phyloP scores from a whole-genome alignment of 2,888 invertebrate species.

The Nemurella pictetii region DNA sequence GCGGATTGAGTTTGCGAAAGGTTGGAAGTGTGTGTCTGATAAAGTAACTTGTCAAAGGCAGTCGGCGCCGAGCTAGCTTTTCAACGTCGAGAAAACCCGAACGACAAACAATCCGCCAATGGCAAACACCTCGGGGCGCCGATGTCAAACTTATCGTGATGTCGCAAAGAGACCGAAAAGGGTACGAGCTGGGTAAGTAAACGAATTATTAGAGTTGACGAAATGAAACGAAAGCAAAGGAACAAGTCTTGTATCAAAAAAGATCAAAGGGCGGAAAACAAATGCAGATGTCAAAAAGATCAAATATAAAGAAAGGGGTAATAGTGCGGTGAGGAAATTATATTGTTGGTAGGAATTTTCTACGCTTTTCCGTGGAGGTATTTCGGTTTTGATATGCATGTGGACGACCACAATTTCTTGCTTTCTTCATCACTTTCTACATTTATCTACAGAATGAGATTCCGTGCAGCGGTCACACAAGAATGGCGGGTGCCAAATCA shows the following conservation, averaged over 20 bases:
- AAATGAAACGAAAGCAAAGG: not conserved
- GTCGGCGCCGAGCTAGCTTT: not conserved
- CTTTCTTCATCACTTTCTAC: no score
- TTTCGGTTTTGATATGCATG: no score
- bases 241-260: not conserved
- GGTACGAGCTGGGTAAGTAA: not conserved
- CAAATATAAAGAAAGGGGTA: no score
- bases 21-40: not conserved
- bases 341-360: no score
- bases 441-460: no score
- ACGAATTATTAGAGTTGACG: not conserved
- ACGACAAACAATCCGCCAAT: not conserved
- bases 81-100: not conserved
- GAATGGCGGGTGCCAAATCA: no score
- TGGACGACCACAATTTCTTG: no score
- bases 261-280: not conserved
- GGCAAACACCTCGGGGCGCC: not conserved
- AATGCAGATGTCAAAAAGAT: not conserved
- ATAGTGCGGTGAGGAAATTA: no score
- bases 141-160: not conserved
- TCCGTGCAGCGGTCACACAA: no score
- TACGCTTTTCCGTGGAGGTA: no score
- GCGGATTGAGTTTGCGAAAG: constrained; percentile 13
- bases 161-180: not conserved
- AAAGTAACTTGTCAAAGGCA: constrained; percentile 12